Percentiles rank a stretch among this genome's conserved stretches.
Evolutionary conservation across 2,113 vertebrate species (phyloP).

Genomic region (Poeciliopsis retropinna): DNA sequence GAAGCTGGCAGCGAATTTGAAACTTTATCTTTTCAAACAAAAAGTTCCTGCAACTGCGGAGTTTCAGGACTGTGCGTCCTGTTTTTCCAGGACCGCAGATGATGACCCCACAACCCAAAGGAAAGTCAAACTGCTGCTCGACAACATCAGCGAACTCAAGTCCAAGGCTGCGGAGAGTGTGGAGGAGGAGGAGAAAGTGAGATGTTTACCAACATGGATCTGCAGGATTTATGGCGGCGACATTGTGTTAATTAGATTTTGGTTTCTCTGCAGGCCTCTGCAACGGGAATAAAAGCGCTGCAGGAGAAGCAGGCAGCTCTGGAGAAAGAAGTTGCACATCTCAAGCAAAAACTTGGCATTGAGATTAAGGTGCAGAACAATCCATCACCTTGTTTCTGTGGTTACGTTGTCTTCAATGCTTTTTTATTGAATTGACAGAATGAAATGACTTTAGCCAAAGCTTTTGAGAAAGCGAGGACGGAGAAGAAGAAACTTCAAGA

Average conservation of each 20-base stretch:
- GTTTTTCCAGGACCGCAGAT: conserved; percentile 85
- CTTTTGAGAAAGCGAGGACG: conserved; percentile 80
- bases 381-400: conserved; percentile 11
- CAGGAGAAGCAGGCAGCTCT: conserved; percentile 83
- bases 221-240: conserved; percentile 9
- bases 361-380: conserved; percentile 83
- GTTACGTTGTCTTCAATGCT: not conserved
- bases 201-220: conserved; percentile 7
- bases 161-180: conserved; percentile 85
- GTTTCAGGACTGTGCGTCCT: not conserved
- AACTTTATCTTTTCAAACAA: not conserved
- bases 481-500: conserved; percentile 82
- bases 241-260: not conserved
- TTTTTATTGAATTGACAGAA: conserved; percentile 76
- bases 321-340: conserved; percentile 81
- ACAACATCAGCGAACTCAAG: conserved; percentile 92
- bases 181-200: conserved; percentile 82
- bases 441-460: conserved; percentile 84
- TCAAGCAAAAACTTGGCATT: conserved; percentile 86
- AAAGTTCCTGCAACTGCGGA: not conserved
- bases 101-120: conserved; percentile 87
- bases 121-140: conserved; percentile 92
- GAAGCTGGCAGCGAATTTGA: not conserved
- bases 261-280: conserved; percentile 60
- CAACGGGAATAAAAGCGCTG: conserved; percentile 78